phyloP scores from a whole-genome alignment of 2,888 invertebrate genomes.

The Stomorhina lunata region DNA sequence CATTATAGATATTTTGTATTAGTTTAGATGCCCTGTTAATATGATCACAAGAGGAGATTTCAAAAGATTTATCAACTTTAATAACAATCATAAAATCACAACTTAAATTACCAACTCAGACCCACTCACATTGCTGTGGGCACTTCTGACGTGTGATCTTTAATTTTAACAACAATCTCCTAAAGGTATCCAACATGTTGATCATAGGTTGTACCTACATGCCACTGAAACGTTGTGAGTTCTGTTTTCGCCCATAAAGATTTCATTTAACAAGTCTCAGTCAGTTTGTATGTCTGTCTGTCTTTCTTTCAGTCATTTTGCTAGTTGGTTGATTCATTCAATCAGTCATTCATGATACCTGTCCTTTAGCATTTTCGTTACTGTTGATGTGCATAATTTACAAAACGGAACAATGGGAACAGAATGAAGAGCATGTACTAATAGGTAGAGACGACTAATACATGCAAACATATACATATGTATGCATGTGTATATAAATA shows the following conservation, averaged over 20 bases:
- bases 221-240: slow-evolving; percentile 15
- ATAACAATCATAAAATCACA: slow-evolving; percentile 47
- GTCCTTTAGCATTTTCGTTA: slow-evolving; percentile 54
- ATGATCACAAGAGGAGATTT: slow-evolving; percentile 32
- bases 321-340: slow-evolving; percentile 29
- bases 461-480: slow-evolving; percentile 33
- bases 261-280: slow-evolving; percentile 27
- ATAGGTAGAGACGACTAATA: slow-evolving; percentile 42
- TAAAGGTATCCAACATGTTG: neutral
- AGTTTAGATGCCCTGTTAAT: slow-evolving; percentile 18
- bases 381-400: slow-evolving; percentile 53
- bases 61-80: slow-evolving; percentile 50
- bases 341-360: slow-evolving; percentile 49
- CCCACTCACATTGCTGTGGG: slow-evolving; percentile 21
- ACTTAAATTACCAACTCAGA: slow-evolving; percentile 28
- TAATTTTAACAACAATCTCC: slow-evolving; percentile 48
- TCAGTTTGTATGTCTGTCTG: neutral
- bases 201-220: neutral
- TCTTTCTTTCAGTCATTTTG: no score
- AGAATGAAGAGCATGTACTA: slow-evolving; percentile 1
- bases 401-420: slow-evolving; percentile 28
- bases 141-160: slow-evolving; percentile 57
- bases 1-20: neutral
- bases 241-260: neutral
- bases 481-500: neutral